These are phyloP conservation scores for Dichetophora obliterata DNA, from an alignment of 2,888 invertebrate species.

Conservation along the genomic window DNA sequence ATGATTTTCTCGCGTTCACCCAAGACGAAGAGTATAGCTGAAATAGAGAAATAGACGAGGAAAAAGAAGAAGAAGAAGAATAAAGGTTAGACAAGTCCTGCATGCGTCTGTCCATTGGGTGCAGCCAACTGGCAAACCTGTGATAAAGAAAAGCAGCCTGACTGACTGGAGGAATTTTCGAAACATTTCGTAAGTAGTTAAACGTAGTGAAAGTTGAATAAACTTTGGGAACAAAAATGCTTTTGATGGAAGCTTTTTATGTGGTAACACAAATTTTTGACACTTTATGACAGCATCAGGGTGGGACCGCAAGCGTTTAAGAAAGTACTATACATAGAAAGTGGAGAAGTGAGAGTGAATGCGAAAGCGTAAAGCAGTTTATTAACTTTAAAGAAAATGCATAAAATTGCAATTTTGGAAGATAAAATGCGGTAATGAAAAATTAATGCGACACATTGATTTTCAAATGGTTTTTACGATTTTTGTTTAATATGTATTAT, in stretches of 20 bases:
- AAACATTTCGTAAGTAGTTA: background rate
- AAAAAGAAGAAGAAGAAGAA: constrained; percentile 40
- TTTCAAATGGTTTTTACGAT: background rate
- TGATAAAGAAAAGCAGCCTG: background rate
- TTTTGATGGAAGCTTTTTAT: constrained; percentile 24
- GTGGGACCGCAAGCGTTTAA: background rate
- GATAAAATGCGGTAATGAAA: background rate
- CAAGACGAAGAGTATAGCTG: background rate
- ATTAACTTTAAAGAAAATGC: too few species aligned
- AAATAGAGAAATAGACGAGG: constrained; percentile 33
- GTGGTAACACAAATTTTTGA: constrained; percentile 19
- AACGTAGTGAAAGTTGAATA: constrained; percentile 51
- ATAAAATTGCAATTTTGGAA: too few species aligned
- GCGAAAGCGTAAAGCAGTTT: background rate
- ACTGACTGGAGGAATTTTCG: background rate
- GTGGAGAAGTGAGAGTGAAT: background rate
- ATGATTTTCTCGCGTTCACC: constrained; percentile 55
- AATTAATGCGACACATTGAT: background rate
- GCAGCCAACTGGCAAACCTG: constrained; percentile 43
- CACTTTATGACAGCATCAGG: constrained; percentile 22
- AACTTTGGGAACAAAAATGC: constrained; percentile 43
- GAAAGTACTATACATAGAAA: background rate
- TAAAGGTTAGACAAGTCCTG: constrained; percentile 35
- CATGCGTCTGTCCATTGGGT: constrained; percentile 4
- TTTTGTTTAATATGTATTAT: background rate